A percentile compares a stretch with the other conserved stretches of the same genome.
Evolutionary conservation across 1,140 invertebrate species (phyloP).

Genomic region (Mercenaria mercenaria): DNA sequence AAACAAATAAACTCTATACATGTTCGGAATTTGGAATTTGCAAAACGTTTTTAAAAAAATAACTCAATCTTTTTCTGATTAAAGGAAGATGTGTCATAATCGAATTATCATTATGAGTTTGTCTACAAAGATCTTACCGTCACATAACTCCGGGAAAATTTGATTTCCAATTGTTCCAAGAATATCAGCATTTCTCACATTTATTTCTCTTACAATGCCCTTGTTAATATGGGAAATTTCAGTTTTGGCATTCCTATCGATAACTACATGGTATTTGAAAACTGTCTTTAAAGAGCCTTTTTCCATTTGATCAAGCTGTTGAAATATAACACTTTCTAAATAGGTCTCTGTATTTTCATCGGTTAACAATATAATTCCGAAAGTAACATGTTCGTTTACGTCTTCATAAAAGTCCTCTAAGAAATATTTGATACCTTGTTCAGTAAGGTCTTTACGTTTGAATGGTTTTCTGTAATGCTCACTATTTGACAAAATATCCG

Average conservation of each 20-base stretch:
- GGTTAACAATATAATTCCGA: neutral
- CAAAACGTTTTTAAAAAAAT: too few species aligned
- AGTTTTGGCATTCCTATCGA: neutral
- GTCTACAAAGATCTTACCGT: neutral
- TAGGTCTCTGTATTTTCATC: neutral
- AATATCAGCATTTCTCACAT: neutral
- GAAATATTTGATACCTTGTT: neutral
- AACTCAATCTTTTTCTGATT: too few species aligned
- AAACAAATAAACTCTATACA: too few species aligned
- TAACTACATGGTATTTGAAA: neutral
- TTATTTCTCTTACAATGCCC: neutral
- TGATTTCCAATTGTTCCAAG: neutral
- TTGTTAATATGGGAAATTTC: neutral
- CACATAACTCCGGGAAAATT: neutral
- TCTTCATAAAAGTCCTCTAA: neutral
- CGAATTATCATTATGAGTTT: too few species aligned
- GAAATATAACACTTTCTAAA: neutral
- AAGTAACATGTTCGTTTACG: neutral
- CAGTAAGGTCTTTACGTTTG: neutral
- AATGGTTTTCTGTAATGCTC: neutral
- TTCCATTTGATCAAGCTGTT: too few species aligned
- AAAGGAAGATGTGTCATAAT: too few species aligned
- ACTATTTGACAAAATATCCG: neutral
- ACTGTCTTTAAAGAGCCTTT: too few species aligned
- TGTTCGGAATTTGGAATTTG: too few species aligned